phyloP scores from a whole-genome alignment of 2,113 vertebrate species.

The Gracilinanus agilis region DNA sequence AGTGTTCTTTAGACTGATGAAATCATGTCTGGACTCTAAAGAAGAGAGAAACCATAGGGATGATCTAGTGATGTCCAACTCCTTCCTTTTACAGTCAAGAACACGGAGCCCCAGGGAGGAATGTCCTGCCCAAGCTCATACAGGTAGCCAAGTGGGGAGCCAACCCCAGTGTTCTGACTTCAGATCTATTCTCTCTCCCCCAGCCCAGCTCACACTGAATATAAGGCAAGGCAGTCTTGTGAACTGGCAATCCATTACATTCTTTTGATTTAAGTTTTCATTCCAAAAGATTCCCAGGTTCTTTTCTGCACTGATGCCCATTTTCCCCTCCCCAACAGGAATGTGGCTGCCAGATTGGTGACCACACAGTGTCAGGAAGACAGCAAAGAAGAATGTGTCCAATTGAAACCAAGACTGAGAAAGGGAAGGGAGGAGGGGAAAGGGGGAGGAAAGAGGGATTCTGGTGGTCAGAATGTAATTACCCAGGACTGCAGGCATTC shows the following conservation, averaged over 20 bases:
- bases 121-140: background rate
- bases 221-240: background rate
- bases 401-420: background rate
- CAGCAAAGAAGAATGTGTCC: background rate
- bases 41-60: background rate
- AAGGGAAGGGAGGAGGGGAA: background rate
- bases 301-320: background rate
- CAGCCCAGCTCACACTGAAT: background rate
- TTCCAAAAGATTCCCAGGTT: background rate
- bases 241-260: background rate
- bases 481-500: slow-evolving; percentile 29
- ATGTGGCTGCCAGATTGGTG: slow-evolving; percentile 3
- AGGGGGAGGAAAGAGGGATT: background rate
- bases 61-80: background rate
- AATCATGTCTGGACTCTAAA: background rate
- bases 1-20: background rate
- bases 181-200: background rate
- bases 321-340: slow-evolving; percentile 4
- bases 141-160: background rate
- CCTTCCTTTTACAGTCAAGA: slow-evolving; percentile 5
- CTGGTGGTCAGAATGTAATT: background rate
- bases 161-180: background rate
- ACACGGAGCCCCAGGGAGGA: background rate
- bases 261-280: slow-evolving; percentile 12
- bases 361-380: background rate